These are phyloP conservation scores for Leptopilina boulardi DNA, from an alignment of 1,140 invertebrate genomes.

Conservation along the genomic window DNA sequence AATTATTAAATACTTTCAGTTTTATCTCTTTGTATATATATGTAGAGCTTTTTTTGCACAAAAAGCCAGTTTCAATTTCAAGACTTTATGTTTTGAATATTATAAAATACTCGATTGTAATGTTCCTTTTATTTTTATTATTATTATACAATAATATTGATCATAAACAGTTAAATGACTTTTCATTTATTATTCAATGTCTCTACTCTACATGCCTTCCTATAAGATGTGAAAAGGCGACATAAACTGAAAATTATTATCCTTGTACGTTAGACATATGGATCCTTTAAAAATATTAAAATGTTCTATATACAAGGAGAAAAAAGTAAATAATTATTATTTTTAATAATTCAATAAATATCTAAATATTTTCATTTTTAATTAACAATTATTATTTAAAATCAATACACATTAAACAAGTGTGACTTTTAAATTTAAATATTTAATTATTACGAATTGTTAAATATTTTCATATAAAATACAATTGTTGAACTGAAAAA, in stretches of 20 bases:
- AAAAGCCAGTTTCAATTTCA: too few species aligned
- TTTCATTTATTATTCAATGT: constrained; percentile 1
- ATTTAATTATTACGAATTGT: neutral
- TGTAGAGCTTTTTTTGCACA: too few species aligned
- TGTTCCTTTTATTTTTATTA: neutral
- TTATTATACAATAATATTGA: neutral
- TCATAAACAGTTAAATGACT: neutral
- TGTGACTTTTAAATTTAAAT: neutral
- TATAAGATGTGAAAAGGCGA: neutral
- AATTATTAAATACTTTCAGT: neutral
- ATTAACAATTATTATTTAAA: too few species aligned
- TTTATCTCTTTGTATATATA: too few species aligned
- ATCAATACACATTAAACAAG: too few species aligned
- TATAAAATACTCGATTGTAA: neutral
- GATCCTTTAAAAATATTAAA: too few species aligned
- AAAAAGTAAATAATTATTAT: too few species aligned
- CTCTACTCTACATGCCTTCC: neutral
- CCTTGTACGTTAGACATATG: neutral
- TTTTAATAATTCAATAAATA: too few species aligned
- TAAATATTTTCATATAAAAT: neutral
- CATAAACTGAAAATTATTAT: neutral
- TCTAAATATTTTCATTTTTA: too few species aligned
- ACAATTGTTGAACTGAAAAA: neutral
- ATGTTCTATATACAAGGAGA: too few species aligned
- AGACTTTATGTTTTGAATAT: neutral